These are phyloP conservation scores for Pterois miles DNA, from an alignment of 2,797 vertebrate genomes.

Conservation along the genomic window DNA sequence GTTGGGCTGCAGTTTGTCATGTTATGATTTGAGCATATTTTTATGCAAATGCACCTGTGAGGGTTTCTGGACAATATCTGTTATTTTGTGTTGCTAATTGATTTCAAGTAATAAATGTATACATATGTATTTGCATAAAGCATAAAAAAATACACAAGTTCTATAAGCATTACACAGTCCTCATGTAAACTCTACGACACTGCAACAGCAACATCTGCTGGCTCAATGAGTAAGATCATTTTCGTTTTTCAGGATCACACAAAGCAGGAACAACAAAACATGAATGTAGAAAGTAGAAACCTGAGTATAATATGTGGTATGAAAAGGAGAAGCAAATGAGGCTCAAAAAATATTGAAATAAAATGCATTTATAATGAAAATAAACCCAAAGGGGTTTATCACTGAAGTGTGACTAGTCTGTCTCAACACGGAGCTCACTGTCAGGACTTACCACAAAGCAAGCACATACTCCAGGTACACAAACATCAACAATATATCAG, in stretches of 20 bases:
- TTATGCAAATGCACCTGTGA: too few species aligned
- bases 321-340: background rate
- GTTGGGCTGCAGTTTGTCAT: too few species aligned
- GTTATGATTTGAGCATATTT: too few species aligned
- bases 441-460: background rate
- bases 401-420: background rate
- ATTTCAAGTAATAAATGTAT: too few species aligned
- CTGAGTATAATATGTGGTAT: background rate
- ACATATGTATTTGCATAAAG: too few species aligned
- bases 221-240: background rate
- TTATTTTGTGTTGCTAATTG: too few species aligned
- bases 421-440: background rate
- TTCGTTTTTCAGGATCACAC: background rate
- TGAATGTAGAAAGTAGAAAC: background rate
- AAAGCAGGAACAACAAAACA: background rate
- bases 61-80: too few species aligned
- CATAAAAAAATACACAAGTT: too few species aligned
- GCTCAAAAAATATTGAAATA: background rate
- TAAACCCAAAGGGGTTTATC: background rate
- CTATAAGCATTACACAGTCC: background rate
- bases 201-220: slow-evolving; percentile 40
- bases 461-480: background rate
- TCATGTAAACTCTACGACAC: background rate
- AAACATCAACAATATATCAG: background rate
- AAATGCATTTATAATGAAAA: background rate